A percentile compares a stretch with the other conserved stretches of the same genome.
phyloP scores from a whole-genome alignment of 2,113 vertebrate genomes.

The Donacobius atricapilla region DNA sequence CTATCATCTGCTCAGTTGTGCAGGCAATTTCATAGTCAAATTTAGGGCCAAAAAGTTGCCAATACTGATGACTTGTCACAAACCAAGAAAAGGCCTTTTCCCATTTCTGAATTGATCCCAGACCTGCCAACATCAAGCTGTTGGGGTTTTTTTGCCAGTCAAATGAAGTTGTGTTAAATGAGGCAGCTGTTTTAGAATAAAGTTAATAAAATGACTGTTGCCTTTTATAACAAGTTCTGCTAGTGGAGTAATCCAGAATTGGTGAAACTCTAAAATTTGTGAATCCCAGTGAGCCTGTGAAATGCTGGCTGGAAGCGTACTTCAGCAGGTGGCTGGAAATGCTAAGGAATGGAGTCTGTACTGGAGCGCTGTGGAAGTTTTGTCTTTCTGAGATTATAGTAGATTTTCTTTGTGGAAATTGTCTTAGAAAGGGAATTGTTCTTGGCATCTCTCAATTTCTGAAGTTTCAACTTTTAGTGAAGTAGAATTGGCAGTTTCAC shows the following conservation, averaged over 20 bases:
- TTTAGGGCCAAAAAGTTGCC: slow-evolving; percentile 24
- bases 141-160: background rate
- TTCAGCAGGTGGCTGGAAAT: slow-evolving; percentile 54
- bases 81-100: background rate
- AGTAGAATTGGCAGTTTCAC: background rate
- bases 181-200: slow-evolving; percentile 23
- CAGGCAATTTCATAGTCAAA: background rate
- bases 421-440: slow-evolving; percentile 10
- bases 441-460: background rate
- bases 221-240: slow-evolving; percentile 14
- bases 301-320: background rate
- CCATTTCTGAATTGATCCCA: background rate
- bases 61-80: background rate
- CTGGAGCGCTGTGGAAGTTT: background rate
- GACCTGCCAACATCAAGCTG: slow-evolving; percentile 29
- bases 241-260: slow-evolving; percentile 14
- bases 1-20: background rate
- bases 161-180: background rate
- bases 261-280: slow-evolving; percentile 43
- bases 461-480: slow-evolving; percentile 12
- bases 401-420: slow-evolving; percentile 12
- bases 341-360: background rate
- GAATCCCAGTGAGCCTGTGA: slow-evolving; percentile 31
- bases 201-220: slow-evolving; percentile 44
- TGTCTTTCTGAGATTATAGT: background rate